Base-by-base conservation (phyloP, 2,797 vertebrate species). In the Rhabdophis nuchalis region DNA sequence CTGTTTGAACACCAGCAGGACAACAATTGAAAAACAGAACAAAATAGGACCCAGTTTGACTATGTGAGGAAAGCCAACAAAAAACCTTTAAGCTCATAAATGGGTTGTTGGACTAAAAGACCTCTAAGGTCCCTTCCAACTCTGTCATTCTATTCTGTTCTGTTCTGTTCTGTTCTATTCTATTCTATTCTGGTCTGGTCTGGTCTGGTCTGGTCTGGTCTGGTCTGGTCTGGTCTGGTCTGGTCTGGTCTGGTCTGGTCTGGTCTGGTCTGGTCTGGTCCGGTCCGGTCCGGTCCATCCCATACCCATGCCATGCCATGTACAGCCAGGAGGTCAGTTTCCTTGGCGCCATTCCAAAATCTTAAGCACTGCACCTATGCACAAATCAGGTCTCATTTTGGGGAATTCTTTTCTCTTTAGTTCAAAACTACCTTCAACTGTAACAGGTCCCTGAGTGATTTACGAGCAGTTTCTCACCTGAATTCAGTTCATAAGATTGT, bases 231-330 rank as follows among this genome's bases (percentile, higher is more conserved):
- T 0, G 2, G 2, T 53, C 52, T 53, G 12, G 2, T 53, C 52
- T 0, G 1, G 2, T 53, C 52, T 0, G 2, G 2, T 53, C 52
- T 53, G 12, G 2, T 53, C 52, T 0, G 1, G 2, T 53, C 52
- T 0, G 2, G 2, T 53, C 52, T 53, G 12, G 2, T 53, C 52
- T 0, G 1, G 2, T 53, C 52, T 0, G 2, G 2, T 53, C 52
- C 1, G 12, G 2, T 53, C 52, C 1, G 1, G 2, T 53, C 52
- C 1, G 2, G 2, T 53, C 52, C 10, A 10, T 52, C 11, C 52
- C 10, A 10, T 12, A 3, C 53, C 23, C 23, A 9, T 25, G 9
- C 57, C 57, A 27, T 61, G 29, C 60, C 4, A 61, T 29, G 23
- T 23, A 46, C 36, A 82, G 20, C 41, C 32, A 77, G 16, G 32